Conservation (phyloP, 2,888 invertebrate genomes). For the Lasioglossum figueresi region DNA sequence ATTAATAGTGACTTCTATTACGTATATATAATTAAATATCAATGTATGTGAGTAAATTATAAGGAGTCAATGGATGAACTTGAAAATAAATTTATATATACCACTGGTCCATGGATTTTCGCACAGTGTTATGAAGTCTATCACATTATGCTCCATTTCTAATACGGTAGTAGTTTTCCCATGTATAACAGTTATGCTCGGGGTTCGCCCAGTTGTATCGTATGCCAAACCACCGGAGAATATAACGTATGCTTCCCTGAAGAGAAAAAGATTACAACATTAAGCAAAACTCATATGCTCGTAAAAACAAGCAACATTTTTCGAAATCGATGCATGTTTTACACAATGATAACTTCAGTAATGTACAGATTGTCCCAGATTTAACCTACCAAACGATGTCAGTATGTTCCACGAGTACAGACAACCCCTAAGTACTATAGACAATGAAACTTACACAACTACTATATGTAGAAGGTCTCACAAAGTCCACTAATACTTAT, state of each 20-base stretch:
- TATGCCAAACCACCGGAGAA: constrained; percentile 98
- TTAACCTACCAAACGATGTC: background rate
- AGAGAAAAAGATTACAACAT: constrained; percentile 29
- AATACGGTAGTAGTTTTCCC: constrained; percentile 98
- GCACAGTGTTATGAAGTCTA: constrained; percentile 98
- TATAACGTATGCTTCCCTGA: constrained; percentile 96
- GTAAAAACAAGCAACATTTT: background rate
- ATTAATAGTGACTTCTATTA: background rate
- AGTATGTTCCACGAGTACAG: background rate
- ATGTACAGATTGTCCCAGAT: background rate
- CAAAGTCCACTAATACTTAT: background rate
- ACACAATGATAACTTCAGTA: background rate
- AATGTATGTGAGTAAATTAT: background rate
- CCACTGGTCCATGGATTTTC: constrained; percentile 97
- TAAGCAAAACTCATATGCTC: background rate
- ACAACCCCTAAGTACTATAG: background rate
- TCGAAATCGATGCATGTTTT: background rate
- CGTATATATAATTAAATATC: background rate
- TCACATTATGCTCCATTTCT: constrained; percentile 99
- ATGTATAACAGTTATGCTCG: constrained; percentile 97
- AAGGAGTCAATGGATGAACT: background rate
- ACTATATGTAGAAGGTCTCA: background rate
- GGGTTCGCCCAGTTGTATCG: constrained; percentile 94
- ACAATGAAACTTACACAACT: background rate
- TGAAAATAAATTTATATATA: constrained; percentile 83